Conservation (phyloP, 2,113 vertebrate species). For the Miniopterus natalensis region DNA sequence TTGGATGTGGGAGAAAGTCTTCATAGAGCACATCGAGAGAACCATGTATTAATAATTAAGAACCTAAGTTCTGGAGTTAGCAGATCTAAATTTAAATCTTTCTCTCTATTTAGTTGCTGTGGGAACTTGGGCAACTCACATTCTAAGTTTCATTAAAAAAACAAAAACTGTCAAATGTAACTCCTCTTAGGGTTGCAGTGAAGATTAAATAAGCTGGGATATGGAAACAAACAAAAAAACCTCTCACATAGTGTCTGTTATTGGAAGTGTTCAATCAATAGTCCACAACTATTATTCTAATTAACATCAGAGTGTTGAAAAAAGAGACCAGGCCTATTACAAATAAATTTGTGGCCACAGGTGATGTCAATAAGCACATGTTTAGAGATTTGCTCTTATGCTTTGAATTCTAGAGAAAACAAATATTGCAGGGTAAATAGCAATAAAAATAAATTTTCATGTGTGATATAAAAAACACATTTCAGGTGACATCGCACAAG, state of each 20-base stretch:
- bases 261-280: not conserved
- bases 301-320: not conserved
- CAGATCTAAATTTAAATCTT: not conserved
- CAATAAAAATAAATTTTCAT: not conserved
- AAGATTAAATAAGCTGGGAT: not conserved
- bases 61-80: not conserved
- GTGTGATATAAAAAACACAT: not conserved
- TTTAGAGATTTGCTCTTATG: not conserved
- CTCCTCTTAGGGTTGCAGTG: not conserved
- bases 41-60: slow-evolving; percentile 2
- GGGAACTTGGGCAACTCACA: not conserved
- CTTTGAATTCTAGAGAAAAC: not conserved
- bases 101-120: not conserved
- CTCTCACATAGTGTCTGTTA: not conserved
- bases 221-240: not conserved
- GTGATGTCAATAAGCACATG: not conserved
- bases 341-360: not conserved
- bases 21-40: not conserved
- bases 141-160: not conserved
- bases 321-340: not conserved
- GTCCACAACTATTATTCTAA: not conserved
- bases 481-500: not conserved
- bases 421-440: not conserved
- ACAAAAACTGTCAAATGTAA: not conserved
- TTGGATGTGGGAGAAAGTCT: not conserved